A percentile compares a stretch with the other conserved stretches of the same genome.
Evolutionary conservation across 2,113 vertebrate genomes (phyloP).

Genomic region (Oreochromis spilurus): DNA sequence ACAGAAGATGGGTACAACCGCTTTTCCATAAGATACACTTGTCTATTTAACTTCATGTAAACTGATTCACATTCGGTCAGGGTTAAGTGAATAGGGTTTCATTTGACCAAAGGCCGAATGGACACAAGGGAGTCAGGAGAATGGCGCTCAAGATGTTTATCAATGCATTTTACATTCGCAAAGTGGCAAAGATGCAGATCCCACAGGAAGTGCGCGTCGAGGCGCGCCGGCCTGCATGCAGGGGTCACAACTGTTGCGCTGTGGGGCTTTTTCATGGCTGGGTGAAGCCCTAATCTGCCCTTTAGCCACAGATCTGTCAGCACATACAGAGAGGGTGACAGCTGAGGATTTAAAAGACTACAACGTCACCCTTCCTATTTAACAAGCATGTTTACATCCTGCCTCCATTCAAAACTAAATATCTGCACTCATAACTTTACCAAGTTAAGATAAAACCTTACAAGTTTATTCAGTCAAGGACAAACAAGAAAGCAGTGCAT

Average conservation of each 20-base stretch:
- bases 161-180: constrained; percentile 9
- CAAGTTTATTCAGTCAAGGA: neutral
- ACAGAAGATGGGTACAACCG: neutral
- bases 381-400: neutral
- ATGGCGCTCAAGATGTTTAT: constrained; percentile 41
- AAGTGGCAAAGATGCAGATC: constrained; percentile 14
- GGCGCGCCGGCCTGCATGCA: neutral
- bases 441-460: neutral
- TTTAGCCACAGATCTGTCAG: constrained; percentile 28
- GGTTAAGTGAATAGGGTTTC: neutral
- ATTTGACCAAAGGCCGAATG: constrained; percentile 16
- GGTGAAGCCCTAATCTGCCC: constrained; percentile 56
- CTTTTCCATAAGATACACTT: neutral
- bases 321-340: neutral
- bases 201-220: constrained; percentile 14
- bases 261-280: constrained; percentile 45
- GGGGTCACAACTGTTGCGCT: neutral
- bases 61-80: neutral
- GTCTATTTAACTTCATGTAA: neutral
- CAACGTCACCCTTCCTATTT: constrained; percentile 10
- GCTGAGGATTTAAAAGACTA: constrained; percentile 13
- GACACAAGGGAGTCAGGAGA: constrained; percentile 10
- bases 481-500: neutral
- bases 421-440: neutral
- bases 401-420: neutral